Percentiles rank a stretch among this genome's conserved stretches.
Evolutionary conservation across 2,797 vertebrate species (phyloP).

Genomic region (Distichodus sexfasciatus): DNA sequence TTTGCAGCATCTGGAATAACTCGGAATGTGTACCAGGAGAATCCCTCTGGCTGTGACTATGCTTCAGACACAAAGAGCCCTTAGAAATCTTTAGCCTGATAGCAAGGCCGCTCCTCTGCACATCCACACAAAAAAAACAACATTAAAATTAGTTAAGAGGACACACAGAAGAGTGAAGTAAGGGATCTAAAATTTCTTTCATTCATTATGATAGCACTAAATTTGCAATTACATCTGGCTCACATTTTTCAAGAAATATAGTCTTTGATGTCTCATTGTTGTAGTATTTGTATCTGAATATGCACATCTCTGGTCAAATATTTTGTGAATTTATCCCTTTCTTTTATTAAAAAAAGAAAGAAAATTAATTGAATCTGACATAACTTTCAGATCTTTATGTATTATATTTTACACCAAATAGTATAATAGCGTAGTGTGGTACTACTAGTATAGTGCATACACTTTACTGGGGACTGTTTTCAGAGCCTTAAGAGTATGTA

Average conservation of each 20-base stretch:
- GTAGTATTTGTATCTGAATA: no score
- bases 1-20: conserved; percentile 73
- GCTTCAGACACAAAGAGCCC: conserved; percentile 65
- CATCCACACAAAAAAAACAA: conserved; percentile 62
- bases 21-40: conserved; percentile 69
- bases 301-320: no score
- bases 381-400: no score
- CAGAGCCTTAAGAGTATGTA: background rate
- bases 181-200: background rate
- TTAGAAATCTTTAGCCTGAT: conserved; percentile 69
- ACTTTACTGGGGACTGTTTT: no score
- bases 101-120: conserved; percentile 68
- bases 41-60: conserved; percentile 67
- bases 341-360: no score
- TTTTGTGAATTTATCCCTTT: no score
- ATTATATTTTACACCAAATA: no score
- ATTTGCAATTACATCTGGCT: background rate
- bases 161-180: conserved; percentile 48
- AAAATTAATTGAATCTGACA: no score
- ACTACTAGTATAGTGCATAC: no score
- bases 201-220: no score
- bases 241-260: no score
- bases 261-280: no score
- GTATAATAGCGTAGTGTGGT: background rate
- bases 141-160: conserved; percentile 59